Base-by-base conservation (phyloP, 2,888 invertebrate genomes). In the Dasysyrphus albostriatus region DNA sequence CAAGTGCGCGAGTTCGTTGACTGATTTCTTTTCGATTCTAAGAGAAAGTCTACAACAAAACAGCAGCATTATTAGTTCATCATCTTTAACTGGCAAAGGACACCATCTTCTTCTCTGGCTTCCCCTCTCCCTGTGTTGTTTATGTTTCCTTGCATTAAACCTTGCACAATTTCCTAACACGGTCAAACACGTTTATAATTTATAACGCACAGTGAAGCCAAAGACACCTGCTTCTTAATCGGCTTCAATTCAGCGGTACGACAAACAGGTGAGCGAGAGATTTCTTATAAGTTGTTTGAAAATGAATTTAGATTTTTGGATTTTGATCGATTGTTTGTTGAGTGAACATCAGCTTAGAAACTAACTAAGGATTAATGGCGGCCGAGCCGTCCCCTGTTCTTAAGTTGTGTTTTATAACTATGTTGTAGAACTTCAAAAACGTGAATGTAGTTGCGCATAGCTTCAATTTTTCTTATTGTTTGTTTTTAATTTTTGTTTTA, bases 1-100 rank as follows among this genome's bases (percentile, higher is more conserved):
- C 69, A 29, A 73, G 56, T 16, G 65, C 34, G 24, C 16, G 34
- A 83, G 79, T 69, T 79, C 74, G 67, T 61, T 74, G 74, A 79
- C 83, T 70, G 54, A 19, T 70, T 24, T 24, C 10, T n/a, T 37
- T 4, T 16, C 34, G 12, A 9, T 63, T 44, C 14, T n/a, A 34
- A 16, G 12, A 51, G 32, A 70, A 61, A 63, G 47, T 42, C 29
- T 16, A 16, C 3, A 24, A 19, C 24, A 2, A 39, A 70, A 16
- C 63, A 47, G 10, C 61, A 63, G 6, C 14, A 47, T 42, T 19
- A 12, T n/a, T n/a, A n/a, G n/a, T n/a, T n/a, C n/a, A n/a, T 37
- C 10, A 58, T 47, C 42, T 51, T 61, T 44, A 32, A 3, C 34
- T 51, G 24, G 32, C 37, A 39, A 73, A 56, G 73, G 61, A 69